Evolutionary conservation across 2,113 vertebrate species (phyloP), one percentile per base, ranked within the genome.

Genomic region (Ondatra zibethicus): DNA sequence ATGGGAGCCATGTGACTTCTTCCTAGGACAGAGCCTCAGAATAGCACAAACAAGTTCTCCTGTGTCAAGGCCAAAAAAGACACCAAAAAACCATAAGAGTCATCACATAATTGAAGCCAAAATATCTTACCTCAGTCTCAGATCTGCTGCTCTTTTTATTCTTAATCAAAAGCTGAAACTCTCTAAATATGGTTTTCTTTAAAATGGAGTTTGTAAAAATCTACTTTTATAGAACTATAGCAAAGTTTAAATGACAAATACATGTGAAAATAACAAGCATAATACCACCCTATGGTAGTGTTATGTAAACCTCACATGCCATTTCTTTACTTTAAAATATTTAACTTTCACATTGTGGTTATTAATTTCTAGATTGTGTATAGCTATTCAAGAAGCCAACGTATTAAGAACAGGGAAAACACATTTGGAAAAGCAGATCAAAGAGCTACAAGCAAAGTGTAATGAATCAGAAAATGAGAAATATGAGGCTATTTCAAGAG

Each of bases 401-500:
- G 94, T 97, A 3, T 95, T 99, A 97, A 99, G 98, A 96, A 92
- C 98, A 97, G 99, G 99, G 97, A 99, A 98, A 97, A 96, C 94
- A 95, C 95, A 97, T 90, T 98, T 99, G 98, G 99, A 99, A 98
- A 98, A 98, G 36, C 99, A 99, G 97, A 98, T 99, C 16, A 97
- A 98, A 88, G 99, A 99, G 45, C 98, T 99, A 86, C 99, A 99
- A 97, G 91, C 97, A 16, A 99, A 98, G 86, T 99, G 95, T 76
- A 93, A 92, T 91, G 96, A 47, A 66, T 89, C 99, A 3, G 99
- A 99, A 98, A 98, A 98, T 84, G 99, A 99, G 92, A 99, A 99
- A 63, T 99, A 99, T 0, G 98, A 99, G 63, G 99, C 99, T 52
- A 92, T 99, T 91, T 85, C 96, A 88, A 99, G 99, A 98, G 98